Conservation (phyloP, 2,797 vertebrate species). For the Cottoperca gobio region DNA sequence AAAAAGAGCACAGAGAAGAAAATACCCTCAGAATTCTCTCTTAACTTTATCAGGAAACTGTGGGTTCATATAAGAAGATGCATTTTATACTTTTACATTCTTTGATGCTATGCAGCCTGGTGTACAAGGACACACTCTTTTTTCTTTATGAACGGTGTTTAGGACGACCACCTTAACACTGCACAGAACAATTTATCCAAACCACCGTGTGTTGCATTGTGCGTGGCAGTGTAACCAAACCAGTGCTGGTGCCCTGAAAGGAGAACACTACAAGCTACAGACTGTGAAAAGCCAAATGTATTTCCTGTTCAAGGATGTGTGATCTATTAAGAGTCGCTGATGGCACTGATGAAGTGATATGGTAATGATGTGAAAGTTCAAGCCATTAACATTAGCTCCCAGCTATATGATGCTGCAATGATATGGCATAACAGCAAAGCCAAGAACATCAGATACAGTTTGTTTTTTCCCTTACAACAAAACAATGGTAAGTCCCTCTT, state of each 20-base stretch:
- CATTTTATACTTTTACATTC: background rate
- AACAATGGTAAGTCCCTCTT: constrained; percentile 1
- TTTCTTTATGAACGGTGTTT: background rate
- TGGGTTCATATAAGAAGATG: background rate
- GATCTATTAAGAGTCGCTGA: constrained; percentile 37
- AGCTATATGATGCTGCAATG: constrained; percentile 51
- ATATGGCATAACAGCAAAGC: constrained; percentile 19
- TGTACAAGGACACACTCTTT: background rate
- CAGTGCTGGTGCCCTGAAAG: constrained; percentile 9
- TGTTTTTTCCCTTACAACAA: constrained; percentile 15
- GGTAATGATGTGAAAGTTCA: constrained; percentile 51
- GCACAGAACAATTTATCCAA: background rate
- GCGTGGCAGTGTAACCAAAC: background rate
- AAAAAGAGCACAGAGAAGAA: background rate
- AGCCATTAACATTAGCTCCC: constrained; percentile 39
- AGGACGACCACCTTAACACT: background rate
- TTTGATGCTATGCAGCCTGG: background rate
- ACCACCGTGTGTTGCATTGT: background rate
- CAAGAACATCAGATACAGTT: constrained; percentile 39
- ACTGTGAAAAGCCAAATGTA: constrained; percentile 22
- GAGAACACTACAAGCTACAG: constrained; percentile 21
- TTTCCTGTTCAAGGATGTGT: constrained; percentile 23
- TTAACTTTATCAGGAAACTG: background rate
- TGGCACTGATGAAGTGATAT: constrained; percentile 54
- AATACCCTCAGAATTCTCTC: background rate